Evolutionary conservation across 2,113 vertebrate genomes (phyloP), one percentile per base, ranked within the genome.

Genomic region (Scortum barcoo): DNA sequence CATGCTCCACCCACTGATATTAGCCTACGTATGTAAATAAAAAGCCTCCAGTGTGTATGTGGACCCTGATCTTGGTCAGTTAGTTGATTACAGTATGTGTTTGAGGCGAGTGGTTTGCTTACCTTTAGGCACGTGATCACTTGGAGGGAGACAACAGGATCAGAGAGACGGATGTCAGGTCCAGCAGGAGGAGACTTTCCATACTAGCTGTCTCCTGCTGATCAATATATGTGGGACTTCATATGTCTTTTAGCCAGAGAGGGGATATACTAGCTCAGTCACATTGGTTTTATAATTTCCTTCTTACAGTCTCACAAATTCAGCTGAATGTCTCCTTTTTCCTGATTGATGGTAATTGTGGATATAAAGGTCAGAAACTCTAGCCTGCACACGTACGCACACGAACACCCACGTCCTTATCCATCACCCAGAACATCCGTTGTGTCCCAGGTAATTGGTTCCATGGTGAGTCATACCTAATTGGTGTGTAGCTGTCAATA

Each of bases 401-500:
- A 38, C 13, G 4, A 20, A 36, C 76, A 50, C 36, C 57, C 48
- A 53, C 5, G 19, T 81, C 62, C 80, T 88, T 70, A 83, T 83
- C 86, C 74, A 76, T 91, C 89, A 83, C 54, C 70, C 33, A 42
- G 81, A 85, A 63, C 79, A 88, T 85, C 77, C 65, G 44, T 44
- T 85, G 81, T 80, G 78, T 83, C 75, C 16, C 2, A 48, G 57
- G 40, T 93, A 91, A 93, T 93, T 92, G 93, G 90, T 80, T 88
- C 84, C 26, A 26, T 40, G 50, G 84, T 84, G 88, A 89, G 80
- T 83, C 76, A 78, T 17, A 69, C 71, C 82, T 93, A 93, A 93
- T 93, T 92, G 90, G 86, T 65, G 87, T 60, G 81, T 69, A 85
- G 80, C 89, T 91, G 91, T 92, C 90, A 80, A 85, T 65, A 81